Conservation (phyloP, 2,888 invertebrate genomes). For the Phragmatobia fuliginosa region DNA sequence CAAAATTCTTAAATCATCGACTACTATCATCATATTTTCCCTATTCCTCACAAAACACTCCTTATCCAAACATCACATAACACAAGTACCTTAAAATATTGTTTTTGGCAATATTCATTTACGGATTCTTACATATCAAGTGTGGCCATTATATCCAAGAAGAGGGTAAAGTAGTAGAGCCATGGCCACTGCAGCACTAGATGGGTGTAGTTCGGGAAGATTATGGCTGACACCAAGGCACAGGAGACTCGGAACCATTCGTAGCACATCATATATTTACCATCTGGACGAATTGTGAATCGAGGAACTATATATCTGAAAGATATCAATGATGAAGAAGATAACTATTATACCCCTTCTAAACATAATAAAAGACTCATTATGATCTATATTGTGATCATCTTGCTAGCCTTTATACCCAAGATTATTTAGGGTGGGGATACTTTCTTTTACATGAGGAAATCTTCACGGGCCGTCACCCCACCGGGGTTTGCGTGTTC, state of each 20-base stretch:
- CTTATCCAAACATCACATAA: no score
- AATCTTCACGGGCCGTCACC: no score
- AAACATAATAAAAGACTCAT: no score
- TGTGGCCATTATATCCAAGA: constrained; percentile 67
- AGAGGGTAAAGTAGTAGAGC: constrained; percentile 51
- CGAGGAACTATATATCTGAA: constrained; percentile 76
- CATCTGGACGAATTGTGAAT: constrained; percentile 75
- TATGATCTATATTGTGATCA: no score
- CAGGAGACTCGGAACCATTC: constrained; percentile 71
- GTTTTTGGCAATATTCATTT: not conserved
- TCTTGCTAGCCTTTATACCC: no score
- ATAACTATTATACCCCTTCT: no score
- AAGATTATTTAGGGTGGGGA: no score
- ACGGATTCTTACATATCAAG: constrained; percentile 65
- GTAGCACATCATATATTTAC: constrained; percentile 64
- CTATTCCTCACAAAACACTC: not conserved
- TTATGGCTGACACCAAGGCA: constrained; percentile 61
- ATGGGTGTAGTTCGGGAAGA: constrained; percentile 70
- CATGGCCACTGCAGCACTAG: constrained; percentile 64
- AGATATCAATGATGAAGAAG: not conserved
- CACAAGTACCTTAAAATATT: no score
- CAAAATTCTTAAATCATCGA: not conserved
- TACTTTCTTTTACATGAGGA: no score
- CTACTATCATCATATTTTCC: not conserved
- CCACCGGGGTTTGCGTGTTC: no score